Conservation (phyloP, 1,140 invertebrate species). For the Camponotus pennsylvanicus region DNA sequence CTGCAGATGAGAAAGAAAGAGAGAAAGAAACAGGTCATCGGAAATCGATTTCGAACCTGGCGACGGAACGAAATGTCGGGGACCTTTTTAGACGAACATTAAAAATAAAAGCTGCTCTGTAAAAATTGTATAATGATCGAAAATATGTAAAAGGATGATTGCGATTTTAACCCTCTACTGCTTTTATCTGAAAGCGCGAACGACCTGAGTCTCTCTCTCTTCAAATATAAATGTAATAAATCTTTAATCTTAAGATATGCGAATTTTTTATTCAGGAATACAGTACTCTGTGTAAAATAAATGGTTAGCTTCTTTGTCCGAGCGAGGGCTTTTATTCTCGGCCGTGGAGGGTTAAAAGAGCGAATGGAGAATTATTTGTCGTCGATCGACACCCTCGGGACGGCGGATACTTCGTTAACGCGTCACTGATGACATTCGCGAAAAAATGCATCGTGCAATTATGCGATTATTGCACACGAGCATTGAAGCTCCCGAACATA, state of each 20-base stretch:
- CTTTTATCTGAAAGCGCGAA: not conserved
- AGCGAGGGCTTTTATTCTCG: not conserved
- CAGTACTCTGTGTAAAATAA: not conserved
- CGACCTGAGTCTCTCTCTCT: not conserved
- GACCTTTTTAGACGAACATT: slow-evolving; percentile 48
- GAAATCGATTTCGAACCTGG: slow-evolving; percentile 53
- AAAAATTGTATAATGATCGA: not conserved
- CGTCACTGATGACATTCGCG: slow-evolving; percentile 62
- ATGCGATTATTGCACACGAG: slow-evolving; percentile 33
- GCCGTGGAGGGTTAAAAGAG: slow-evolving; percentile 66
- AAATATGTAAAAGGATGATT: slow-evolving; percentile 31
- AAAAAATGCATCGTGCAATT: slow-evolving; percentile 19
- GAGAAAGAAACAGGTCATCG: slow-evolving; percentile 18
- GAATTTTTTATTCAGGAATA: not conserved
- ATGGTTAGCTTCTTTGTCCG: not conserved
- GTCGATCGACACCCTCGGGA: slow-evolving; percentile 74
- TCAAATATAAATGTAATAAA: not conserved
- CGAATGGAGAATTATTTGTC: slow-evolving; percentile 50
- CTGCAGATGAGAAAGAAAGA: not conserved
- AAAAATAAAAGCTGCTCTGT: slow-evolving; percentile 7
- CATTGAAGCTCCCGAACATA: slow-evolving; percentile 45
- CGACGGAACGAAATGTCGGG: slow-evolving; percentile 35
- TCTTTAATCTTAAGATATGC: not conserved
- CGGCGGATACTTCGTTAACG: slow-evolving; percentile 64
- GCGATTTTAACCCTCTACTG: slow-evolving; percentile 70